Evolutionary conservation across 2,113 vertebrate species (phyloP), one percentile per base, ranked within the genome.

Genomic region (Brienomyrus brachyistius): DNA sequence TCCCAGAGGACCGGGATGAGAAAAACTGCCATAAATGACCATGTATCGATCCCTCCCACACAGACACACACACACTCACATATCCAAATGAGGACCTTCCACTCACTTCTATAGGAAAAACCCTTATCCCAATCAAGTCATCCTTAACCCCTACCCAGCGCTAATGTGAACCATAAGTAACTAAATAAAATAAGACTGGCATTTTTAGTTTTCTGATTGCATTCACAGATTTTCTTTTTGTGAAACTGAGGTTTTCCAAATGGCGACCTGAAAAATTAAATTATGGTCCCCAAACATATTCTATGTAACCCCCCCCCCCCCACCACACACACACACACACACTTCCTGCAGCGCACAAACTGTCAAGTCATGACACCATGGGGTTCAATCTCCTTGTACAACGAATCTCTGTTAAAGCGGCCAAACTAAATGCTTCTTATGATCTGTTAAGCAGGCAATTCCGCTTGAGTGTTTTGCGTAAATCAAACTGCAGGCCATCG

Each of bases 41-140:
- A 8, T 23, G 21, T 62, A n/a, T 62, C 23, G 23, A 59, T 59
- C 5, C 19, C 54, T 1, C 21, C 6, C 54, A 21, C 6, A 19
- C 54, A 19, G 1, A 0, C 54, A 94, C 92, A 94, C 93, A 94
- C 56, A 93, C 43, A 94, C 40, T n/a, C n/a, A n/a, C n/a, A 13
- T 1, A 15, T 52, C 51, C 51, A 52, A 52, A 52, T 52, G 51
- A 52, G 13, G 51, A 52, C 51, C 51, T 52, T 52, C 3, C 51
- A 13, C 51, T 52, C 51, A 52, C 4, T 17, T n/a, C n/a, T 17
- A 52, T 52, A 13, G 51, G 13, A 17, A 52, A 52, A 17, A 52
- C 13, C 51, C 3, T 52, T 15, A 52, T 52, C 13, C 13, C 51
- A 52, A 52, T 52, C 13, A 52, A 52, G 51, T 4, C 3, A 4